Evolutionary conservation across 2,113 vertebrate genomes (phyloP).

Genomic region (Megaleporinus macrocephalus): DNA sequence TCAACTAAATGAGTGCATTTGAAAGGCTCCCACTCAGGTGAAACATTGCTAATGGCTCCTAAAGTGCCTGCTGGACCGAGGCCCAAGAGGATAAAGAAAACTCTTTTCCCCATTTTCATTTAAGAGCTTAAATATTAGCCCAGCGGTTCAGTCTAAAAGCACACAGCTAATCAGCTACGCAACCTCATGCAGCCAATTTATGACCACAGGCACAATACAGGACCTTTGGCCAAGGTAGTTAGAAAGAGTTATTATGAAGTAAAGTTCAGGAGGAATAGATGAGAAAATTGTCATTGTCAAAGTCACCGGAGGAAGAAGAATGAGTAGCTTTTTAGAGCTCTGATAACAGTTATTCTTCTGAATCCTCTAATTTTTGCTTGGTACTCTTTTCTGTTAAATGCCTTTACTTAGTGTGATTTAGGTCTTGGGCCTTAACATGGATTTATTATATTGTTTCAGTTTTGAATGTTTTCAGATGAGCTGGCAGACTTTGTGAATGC

Average conservation of each 20-base stretch:
- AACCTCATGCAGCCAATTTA: conserved; percentile 50
- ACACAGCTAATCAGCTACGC: conserved; percentile 52
- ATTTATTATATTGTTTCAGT: neutral
- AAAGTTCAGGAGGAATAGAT: conserved; percentile 16
- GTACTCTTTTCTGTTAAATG: neutral
- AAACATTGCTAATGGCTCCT: conserved; percentile 56
- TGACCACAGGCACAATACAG: conserved; percentile 39
- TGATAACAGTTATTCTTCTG: neutral
- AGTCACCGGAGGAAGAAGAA: neutral
- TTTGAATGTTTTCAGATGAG: too few species aligned
- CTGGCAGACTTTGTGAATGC: too few species aligned
- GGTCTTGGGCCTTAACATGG: neutral
- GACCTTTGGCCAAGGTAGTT: conserved; percentile 38
- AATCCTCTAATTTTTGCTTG: neutral
- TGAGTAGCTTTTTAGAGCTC: conserved; percentile 14
- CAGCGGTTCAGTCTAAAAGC: conserved; percentile 50
- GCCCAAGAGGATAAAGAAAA: conserved; percentile 49
- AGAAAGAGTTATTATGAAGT: conserved; percentile 48
- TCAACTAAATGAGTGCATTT: conserved; percentile 50
- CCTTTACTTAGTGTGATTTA: neutral
- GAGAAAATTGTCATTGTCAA: conserved; percentile 35
- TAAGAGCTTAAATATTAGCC: conserved; percentile 55
- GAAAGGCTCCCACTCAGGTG: conserved; percentile 53
- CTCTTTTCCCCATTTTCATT: conserved; percentile 49
- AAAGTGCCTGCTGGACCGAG: conserved; percentile 46